A percentile compares a stretch with the other conserved stretches of the same genome.
phyloP scores from a whole-genome alignment of 2,797 vertebrate genomes.

The Chelmon rostratus region DNA sequence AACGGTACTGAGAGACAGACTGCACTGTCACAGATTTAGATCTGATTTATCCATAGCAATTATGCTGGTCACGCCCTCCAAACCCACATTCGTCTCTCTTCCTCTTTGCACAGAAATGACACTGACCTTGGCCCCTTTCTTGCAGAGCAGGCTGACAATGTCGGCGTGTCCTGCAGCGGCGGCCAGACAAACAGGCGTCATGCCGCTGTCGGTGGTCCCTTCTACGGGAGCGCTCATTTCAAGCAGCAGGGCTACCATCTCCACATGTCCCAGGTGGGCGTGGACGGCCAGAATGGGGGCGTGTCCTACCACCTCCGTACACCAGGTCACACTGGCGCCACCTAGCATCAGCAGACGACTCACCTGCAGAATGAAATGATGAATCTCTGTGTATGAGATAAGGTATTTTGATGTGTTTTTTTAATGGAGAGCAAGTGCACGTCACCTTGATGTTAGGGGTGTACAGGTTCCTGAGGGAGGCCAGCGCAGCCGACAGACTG shows the following conservation, averaged over 20 bases:
- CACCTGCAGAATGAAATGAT: constrained; percentile 84
- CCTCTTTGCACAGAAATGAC: not conserved
- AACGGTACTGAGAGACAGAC: constrained; percentile 30
- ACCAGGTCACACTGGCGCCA: constrained; percentile 95
- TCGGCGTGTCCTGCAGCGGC: constrained; percentile 91
- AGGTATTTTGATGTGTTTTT: constrained; percentile 1
- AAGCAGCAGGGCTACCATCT: constrained; percentile 92
- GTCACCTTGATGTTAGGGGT: constrained; percentile 99
- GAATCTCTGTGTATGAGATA: not conserved
- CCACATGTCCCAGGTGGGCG: constrained; percentile 94
- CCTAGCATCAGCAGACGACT: constrained; percentile 96
- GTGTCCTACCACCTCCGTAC: constrained; percentile 94
- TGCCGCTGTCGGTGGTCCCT: constrained; percentile 89
- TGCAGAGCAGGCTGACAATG: constrained; percentile 91
- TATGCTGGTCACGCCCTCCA: not conserved
- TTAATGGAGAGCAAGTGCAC: constrained; percentile 11
- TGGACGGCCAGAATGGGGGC: constrained; percentile 95
- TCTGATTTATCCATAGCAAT: constrained; percentile 21
- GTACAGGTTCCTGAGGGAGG: constrained; percentile 97
- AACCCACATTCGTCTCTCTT: constrained; percentile 3
- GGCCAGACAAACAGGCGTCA: constrained; percentile 94
- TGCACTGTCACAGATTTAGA: constrained; percentile 37
- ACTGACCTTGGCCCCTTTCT: constrained; percentile 93
- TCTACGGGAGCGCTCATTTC: constrained; percentile 93
- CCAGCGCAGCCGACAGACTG: constrained; percentile 94